A percentile compares a stretch with the other conserved stretches of the same genome.
Evolutionary conservation across 1,140 invertebrate genomes (phyloP).

Genomic region (Branchinecta lindahli): DNA sequence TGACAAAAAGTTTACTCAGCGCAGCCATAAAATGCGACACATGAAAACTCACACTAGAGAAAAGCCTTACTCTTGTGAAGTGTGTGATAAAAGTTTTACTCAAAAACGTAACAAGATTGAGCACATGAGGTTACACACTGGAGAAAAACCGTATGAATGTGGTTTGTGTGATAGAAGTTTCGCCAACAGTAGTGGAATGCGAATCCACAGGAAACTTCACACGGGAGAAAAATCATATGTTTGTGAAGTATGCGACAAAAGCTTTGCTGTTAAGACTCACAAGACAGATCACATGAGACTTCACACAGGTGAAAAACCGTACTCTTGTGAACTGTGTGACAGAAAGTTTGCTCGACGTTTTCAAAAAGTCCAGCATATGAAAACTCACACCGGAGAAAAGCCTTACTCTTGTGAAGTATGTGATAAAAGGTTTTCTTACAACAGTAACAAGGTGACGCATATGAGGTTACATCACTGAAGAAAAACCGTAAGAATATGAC

Average conservation of each 20-base stretch:
- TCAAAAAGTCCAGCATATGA: neutral
- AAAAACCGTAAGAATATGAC: no score
- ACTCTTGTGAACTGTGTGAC: neutral
- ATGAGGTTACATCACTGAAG: no score
- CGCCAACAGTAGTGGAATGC: neutral
- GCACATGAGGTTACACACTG: neutral
- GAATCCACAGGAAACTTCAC: neutral
- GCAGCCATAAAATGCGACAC: neutral
- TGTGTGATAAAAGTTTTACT: no score
- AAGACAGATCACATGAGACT: neutral
- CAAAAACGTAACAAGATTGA: no score
- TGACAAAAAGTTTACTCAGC: conserved; percentile 4
- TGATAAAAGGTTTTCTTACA: neutral
- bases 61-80: no score
- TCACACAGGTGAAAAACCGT: neutral
- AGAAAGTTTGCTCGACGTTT: neutral
- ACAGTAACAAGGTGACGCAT: conserved; percentile 13
- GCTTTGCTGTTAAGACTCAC: neutral
- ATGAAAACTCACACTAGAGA: conserved; percentile 7
- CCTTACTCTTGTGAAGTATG: neutral
- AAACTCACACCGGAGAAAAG: neutral
- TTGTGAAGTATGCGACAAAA: conserved; percentile 25
- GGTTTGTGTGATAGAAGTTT: conserved; percentile 11
- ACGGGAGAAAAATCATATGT: conserved; percentile 11
- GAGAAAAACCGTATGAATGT: no score